Conservation (phyloP, 2,888 invertebrate species). For the Gari tellinella region DNA sequence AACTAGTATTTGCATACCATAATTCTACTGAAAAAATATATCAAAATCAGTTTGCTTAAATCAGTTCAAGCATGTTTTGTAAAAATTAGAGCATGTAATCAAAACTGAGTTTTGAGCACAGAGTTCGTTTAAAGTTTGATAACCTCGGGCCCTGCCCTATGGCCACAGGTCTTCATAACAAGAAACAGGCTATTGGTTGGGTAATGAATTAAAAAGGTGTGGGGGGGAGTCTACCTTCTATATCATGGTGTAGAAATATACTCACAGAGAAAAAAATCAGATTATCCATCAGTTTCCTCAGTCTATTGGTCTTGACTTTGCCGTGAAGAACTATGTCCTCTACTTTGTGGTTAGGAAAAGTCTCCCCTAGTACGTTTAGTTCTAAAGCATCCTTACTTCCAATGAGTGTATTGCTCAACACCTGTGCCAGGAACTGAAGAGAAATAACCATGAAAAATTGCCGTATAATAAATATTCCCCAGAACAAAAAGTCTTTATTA, state of each 20-base stretch:
- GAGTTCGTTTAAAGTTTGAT: no score
- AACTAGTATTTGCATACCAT: no score
- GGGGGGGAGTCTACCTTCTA: neutral
- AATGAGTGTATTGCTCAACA: conserved; percentile 34
- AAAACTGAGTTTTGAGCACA: no score
- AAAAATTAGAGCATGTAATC: no score
- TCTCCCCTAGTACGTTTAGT: conserved; percentile 75
- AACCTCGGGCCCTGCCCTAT: no score
- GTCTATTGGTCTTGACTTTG: conserved; percentile 40
- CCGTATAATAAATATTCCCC: neutral
- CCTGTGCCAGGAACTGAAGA: conserved; percentile 29
- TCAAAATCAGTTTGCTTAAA: no score
- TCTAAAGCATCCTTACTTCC: conserved; percentile 66
- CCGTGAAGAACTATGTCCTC: conserved; percentile 66
- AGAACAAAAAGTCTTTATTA: neutral
- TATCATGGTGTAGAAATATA: no score
- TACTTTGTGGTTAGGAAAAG: conserved; percentile 68
- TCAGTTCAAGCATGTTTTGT: no score
- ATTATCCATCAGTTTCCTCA: conserved; percentile 13
- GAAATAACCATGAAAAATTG: neutral
- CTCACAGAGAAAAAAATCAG: conserved; percentile 36
- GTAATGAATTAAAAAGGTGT: no score
- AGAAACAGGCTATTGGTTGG: no score
- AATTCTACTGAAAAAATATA: no score
- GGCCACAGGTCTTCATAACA: no score